A percentile compares a stretch with the other conserved stretches of the same genome.
Evolutionary conservation across 2,888 invertebrate genomes (phyloP).

Genomic region (Aspidiotus rigidus): DNA sequence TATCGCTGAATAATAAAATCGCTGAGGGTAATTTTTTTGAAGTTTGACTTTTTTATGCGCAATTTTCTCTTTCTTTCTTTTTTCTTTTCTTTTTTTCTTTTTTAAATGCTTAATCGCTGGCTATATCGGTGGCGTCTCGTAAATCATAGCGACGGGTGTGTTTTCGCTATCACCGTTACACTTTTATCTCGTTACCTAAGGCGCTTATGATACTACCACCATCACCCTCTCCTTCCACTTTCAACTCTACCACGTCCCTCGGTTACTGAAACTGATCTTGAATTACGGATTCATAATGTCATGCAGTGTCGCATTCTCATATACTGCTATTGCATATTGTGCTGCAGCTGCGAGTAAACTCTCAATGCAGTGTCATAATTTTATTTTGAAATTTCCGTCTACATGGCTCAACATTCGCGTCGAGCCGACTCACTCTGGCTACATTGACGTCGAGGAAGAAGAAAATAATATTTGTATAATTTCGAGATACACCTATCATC

Average conservation of each 20-base stretch:
- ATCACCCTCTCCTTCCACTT: too few relatives aligned
- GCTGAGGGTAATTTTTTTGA: constrained; percentile 33
- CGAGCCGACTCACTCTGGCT: background rate
- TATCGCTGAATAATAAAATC: constrained; percentile 33
- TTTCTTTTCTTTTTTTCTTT: constrained; percentile 10
- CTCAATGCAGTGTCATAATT: too few relatives aligned
- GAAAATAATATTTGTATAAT: background rate
- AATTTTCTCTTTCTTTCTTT: constrained; percentile 19
- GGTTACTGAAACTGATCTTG: background rate
- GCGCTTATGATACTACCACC: background rate
- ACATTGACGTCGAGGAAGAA: background rate
- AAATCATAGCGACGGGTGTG: constrained; percentile 16
- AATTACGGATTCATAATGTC: background rate
- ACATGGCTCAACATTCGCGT: background rate
- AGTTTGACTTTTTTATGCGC: constrained; percentile 33
- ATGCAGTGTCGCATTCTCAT: background rate
- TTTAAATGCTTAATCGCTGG: constrained; percentile 23
- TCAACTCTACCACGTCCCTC: too few relatives aligned
- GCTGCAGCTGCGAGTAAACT: too few relatives aligned
- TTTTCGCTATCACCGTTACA: constrained; percentile 10
- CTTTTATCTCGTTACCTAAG: constrained; percentile 15
- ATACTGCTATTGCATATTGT: too few relatives aligned
- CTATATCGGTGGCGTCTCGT: constrained; percentile 28
- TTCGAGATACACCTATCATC: background rate
- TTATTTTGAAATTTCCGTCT: too few relatives aligned